Conservation (phyloP, 1,140 invertebrate species). For the Metaphire vulgaris region DNA sequence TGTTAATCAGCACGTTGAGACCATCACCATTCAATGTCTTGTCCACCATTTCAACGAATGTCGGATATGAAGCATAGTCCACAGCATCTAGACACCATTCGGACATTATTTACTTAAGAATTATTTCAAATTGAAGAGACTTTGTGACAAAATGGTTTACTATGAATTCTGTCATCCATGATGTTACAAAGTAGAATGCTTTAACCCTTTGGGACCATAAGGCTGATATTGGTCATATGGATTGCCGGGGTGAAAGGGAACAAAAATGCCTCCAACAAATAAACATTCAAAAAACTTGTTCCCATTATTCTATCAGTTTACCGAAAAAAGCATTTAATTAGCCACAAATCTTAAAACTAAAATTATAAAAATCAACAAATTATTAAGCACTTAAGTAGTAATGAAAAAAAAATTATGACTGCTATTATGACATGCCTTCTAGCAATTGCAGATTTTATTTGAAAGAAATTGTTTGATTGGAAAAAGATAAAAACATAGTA, state of each 20-base stretch:
- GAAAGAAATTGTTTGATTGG: too few species aligned
- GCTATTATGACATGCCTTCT: too few species aligned
- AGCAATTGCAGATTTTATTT: too few species aligned
- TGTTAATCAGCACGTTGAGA: constrained; percentile 77
- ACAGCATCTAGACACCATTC: neutral
- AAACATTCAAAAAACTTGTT: too few species aligned
- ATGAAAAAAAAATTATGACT: too few species aligned
- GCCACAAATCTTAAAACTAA: neutral
- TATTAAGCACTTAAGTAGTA: neutral
- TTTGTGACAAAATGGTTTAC: neutral
- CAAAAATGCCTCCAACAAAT: too few species aligned
- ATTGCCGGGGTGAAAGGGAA: neutral
- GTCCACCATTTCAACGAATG: constrained; percentile 30
- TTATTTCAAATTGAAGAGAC: neutral
- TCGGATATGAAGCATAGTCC: constrained; percentile 9
- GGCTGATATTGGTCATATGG: neutral
- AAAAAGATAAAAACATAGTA: too few species aligned
- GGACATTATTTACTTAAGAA: neutral
- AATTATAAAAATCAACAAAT: neutral
- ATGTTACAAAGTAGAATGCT: neutral
- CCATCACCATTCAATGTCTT: constrained; percentile 60
- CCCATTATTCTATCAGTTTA: too few species aligned
- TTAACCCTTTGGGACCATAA: neutral
- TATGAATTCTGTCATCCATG: neutral
- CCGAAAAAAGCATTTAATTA: too few species aligned